Base-by-base conservation (phyloP, 1,140 invertebrate species). In the Leptinotarsa undecemlineata region DNA sequence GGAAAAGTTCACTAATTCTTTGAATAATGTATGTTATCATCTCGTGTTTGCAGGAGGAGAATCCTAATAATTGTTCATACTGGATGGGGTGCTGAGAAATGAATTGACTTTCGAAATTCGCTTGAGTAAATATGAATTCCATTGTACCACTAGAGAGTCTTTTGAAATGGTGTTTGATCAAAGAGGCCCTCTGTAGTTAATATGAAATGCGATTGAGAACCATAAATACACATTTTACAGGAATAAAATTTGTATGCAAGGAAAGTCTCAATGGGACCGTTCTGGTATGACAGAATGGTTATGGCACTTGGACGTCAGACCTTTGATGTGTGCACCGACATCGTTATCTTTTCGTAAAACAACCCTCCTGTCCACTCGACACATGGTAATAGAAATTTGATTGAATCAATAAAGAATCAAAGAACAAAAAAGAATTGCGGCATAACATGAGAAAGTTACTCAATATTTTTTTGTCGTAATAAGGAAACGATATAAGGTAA, bases 121-220 rank as follows among this genome's bases (percentile, higher is more conserved):
- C 71, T 73, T 76, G 75, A 76, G 71, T 73, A 76, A 76, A 64
- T 76, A 73, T 76, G 75, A 76, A 76, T 76, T 76, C 75, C 71
- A 71, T 76, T 76, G 75, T 76, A 73, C 68, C 21, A 76, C 51
- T 64, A 48, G 71, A 73, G 71, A 42, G 75, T 71, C 62, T 61
- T 61, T 20, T n/a, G 60, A 61, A n/a, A n/a, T n/a, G 20, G 20
- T 61, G 60, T 3, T 6, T 61, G 17, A 61, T 61, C 33, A 42
- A 42, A 42, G 33, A 42, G 33, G 33, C 8, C 8, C 33, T 11
- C 33, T 42, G 33, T 42, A 42, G 8, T 42, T 42, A 11, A 42
- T 42, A 42, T 42, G 33, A 11, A 61, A 61, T 20, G 20, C 60
- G 60, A 61, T 20, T 61, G 17, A 61, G 17, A 61, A n/a, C 60